Base-by-base conservation (phyloP, 2,888 invertebrate species). In the Mermis nigrescens region DNA sequence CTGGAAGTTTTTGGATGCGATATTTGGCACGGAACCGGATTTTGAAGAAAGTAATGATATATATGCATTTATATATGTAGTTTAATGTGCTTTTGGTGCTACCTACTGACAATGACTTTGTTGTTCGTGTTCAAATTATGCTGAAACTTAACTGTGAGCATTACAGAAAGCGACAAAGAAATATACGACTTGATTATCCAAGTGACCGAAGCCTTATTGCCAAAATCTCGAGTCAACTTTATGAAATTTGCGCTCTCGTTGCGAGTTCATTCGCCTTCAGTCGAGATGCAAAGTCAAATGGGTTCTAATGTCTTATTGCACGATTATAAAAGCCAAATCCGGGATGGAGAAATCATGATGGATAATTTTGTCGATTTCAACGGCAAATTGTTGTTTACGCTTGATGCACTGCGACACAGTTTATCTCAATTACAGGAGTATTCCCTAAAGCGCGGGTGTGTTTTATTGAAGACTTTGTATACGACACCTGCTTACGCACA, bases 211-310 rank as follows among this genome's bases (percentile, higher is more conserved):
- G 79, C 80, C 2, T 56, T 72, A 12, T 72, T 92, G 48, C 83
- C 84, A 0, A 77, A 82, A 0, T 80, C 85, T 2, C 85, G 90
- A 71, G 72, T 89, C 63, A 82, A 85, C 22, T 79, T 98, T 70
- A 80, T 98, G 62, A 90, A 90, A 74, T 80, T 98, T 63, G 83
- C 88, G 1, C 78, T 98, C 15, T 84, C 94, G 0, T 80, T 95
- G 74, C 83, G 92, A 68, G 82, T 85, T 57, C 83, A 86, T 70
- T 94, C 95, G 0, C 92, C 98, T 0, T 81, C 85, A 63, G 85
- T 98, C 55, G 85, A 87, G 71, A 88, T 90, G 82, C 89, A 87
- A 77, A 82, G 83, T 63, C 89, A 92, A 78, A 84, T 90, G 73
- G 83, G 46, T 15, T n/a, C 28, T 1, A 26, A 51, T 22, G 22